phyloP scores from a whole-genome alignment of 2,113 vertebrate genomes.

The Synchiropus splendidus region DNA sequence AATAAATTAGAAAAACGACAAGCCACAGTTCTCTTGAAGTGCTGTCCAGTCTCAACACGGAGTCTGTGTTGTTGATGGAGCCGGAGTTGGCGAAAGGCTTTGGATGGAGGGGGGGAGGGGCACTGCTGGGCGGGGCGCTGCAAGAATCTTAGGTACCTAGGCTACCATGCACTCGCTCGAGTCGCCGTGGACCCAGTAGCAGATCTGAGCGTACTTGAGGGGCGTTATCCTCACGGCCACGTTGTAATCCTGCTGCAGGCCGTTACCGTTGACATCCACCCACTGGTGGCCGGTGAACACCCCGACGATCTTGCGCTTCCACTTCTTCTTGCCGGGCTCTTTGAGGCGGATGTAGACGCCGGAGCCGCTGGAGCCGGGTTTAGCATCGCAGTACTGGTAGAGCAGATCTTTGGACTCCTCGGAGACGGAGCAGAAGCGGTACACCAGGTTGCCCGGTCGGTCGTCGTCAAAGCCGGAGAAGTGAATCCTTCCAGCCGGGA shows the following conservation, averaged over 20 bases:
- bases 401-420: constrained; percentile 86
- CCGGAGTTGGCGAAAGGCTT: not conserved
- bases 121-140: constrained; percentile 26
- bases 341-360: constrained; percentile 91
- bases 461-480: constrained; percentile 95
- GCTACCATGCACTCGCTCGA: constrained; percentile 70
- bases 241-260: constrained; percentile 88
- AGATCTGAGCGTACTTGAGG: constrained; percentile 93
- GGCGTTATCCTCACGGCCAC: constrained; percentile 94
- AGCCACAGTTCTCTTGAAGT: constrained; percentile 38
- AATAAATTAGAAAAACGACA: constrained; percentile 61
- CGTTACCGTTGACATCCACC: constrained; percentile 82
- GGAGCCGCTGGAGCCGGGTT: constrained; percentile 85
- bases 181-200: constrained; percentile 87
- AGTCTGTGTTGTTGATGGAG: constrained; percentile 29
- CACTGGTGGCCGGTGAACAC: constrained; percentile 90
- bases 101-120: constrained; percentile 17
- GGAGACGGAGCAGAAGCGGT: constrained; percentile 89
- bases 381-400: constrained; percentile 91
- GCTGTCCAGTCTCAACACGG: constrained; percentile 31
- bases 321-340: constrained; percentile 79
- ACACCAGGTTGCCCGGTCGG: constrained; percentile 80
- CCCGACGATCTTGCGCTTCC: constrained; percentile 90
- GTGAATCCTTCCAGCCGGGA: constrained; percentile 86
- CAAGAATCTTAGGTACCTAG: constrained; percentile 43